phyloP scores from a whole-genome alignment of 2,797 vertebrate species.

The Myotis planiceps region DNA sequence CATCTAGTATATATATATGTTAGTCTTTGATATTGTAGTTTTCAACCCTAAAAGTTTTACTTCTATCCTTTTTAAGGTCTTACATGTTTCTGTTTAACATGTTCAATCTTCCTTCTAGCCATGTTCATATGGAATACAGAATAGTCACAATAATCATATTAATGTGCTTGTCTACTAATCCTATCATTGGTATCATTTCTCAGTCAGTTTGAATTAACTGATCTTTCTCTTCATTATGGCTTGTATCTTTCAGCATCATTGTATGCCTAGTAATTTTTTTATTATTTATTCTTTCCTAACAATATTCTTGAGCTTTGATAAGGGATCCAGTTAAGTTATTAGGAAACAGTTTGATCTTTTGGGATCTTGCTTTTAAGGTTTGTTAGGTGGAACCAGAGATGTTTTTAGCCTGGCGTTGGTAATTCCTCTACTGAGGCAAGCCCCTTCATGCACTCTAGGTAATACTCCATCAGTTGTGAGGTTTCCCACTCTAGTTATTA shows the following conservation, averaged over 20 bases:
- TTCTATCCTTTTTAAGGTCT: background rate
- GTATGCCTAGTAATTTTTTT: background rate
- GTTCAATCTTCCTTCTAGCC: background rate
- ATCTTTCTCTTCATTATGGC: background rate
- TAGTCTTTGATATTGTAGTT: background rate
- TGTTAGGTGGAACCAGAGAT: background rate
- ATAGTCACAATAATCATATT: background rate
- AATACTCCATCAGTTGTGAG: background rate
- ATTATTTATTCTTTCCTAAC: background rate
- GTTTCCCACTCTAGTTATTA: background rate
- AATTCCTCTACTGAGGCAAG: background rate
- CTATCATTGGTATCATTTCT: background rate
- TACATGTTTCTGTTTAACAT: background rate
- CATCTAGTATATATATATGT: too few relatives aligned
- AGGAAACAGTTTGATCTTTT: background rate
- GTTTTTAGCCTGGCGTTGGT: background rate
- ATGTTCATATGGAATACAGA: background rate
- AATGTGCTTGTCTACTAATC: background rate
- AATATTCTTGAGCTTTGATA: background rate
- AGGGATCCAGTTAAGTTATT: background rate
- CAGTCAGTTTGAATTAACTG: background rate
- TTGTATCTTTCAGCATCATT: background rate
- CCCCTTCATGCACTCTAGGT: background rate
- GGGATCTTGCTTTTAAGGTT: background rate
- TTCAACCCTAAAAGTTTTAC: background rate